Base-by-base conservation (phyloP, 2,797 vertebrate genomes). In the Echiichthys vipera region DNA sequence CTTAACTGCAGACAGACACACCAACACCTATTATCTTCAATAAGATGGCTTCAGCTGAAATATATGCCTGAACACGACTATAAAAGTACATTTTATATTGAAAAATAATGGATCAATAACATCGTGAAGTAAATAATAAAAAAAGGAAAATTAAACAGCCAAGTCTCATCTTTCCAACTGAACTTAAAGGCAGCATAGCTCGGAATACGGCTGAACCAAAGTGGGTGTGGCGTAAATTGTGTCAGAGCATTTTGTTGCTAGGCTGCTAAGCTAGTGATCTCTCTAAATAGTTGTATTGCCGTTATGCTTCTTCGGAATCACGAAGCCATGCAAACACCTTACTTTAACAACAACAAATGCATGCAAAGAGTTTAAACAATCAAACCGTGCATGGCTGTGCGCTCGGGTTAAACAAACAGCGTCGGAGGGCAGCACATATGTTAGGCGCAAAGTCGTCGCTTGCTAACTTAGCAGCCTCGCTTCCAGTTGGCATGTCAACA, bases 201-300 rank as follows among this genome's bases (percentile, higher is more conserved):
- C 50, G 18, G 59, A 74, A 80, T 66, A 69, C 62, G 65, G 71
- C 64, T 46, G 42, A 24, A 37, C 7, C 7, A 3, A 5, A 29
- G 80, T 87, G 77, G 89, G 90, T 36, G 90, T 81, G 77, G 76
- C 34, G 39, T 71, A 24, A 3, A 11, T 45, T 27, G 54, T 46
- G 78, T 67, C 76, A 81, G 43, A 50, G 43, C 34, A 39, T 58
- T 13, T 40, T 42, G 69, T 75, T 63, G 87, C 77, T 78, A 70
- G 5, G 56, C 34, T 69, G 59, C 39, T 84, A 86, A 85, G 34
- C 14, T 36, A 36, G 45, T 14, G 34, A 2, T 22, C 40, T 37
- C 29, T 47, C 7, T 13, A n/a, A 15, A n/a, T 24, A 2, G 3
- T 27, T 0, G 43, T 9, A 15, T 10, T 71, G 15, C 20, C 7